phyloP scores from a whole-genome alignment of 2,888 invertebrate genomes.

The Busseola fusca region DNA sequence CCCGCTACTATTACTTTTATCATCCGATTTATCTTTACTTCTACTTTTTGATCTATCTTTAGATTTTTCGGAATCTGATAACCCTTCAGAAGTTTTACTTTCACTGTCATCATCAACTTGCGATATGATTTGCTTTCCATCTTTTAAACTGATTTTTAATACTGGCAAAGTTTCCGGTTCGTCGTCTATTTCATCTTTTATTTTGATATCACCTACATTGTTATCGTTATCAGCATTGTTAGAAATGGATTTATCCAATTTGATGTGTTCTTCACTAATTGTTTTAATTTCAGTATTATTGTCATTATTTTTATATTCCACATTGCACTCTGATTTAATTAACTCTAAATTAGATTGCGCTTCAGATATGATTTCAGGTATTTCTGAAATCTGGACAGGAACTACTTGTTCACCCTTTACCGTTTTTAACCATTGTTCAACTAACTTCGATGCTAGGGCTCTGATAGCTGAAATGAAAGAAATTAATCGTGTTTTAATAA shows the following conservation, averaged over 20 bases:
- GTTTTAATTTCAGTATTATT: conserved; percentile 38
- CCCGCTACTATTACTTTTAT: conserved; percentile 75
- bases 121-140: conserved; percentile 92
- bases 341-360: conserved; percentile 69
- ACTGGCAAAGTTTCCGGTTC: conserved; percentile 79
- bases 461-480: conserved; percentile 91
- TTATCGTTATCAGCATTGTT: conserved; percentile 34
- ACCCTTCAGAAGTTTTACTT: conserved; percentile 73
- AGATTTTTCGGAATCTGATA: conserved; percentile 73
- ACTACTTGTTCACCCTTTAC: conserved; percentile 93
- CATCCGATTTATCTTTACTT: conserved; percentile 86
- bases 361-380: conserved; percentile 78
- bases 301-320: conserved; percentile 35
- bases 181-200: conserved; percentile 68
- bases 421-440: conserved; percentile 96
- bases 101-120: conserved; percentile 87
- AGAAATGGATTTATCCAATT: conserved; percentile 37
- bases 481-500: conserved; percentile 41
- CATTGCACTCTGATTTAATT: conserved; percentile 56
- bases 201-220: conserved; percentile 37
- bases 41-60: conserved; percentile 78
- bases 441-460: conserved; percentile 93
- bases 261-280: conserved; percentile 40
- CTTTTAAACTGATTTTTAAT: conserved; percentile 91
- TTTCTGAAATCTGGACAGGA: conserved; percentile 78